Conservation (phyloP, 2,113 vertebrate genomes). For the Dicrurus megarhynchus region DNA sequence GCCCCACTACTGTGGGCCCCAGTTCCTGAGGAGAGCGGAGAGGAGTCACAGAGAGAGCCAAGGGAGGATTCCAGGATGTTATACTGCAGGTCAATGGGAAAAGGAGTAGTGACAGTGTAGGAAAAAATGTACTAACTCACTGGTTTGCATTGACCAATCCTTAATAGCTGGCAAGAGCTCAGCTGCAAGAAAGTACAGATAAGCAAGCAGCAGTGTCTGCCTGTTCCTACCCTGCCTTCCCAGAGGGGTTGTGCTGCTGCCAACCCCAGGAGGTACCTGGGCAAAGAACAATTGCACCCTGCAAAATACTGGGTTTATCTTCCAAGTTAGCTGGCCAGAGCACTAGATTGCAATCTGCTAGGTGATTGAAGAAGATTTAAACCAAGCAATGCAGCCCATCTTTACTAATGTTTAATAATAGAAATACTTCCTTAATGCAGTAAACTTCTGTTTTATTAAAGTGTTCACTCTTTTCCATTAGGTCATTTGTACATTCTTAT, state of each 20-base stretch:
- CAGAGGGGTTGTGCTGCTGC: rapidly evolving
- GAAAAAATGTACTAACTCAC: background rate
- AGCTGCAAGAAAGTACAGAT: background rate
- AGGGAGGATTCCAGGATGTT: background rate
- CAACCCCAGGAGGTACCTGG: background rate
- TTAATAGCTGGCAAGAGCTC: background rate
- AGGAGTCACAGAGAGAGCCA: background rate
- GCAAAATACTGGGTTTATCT: background rate
- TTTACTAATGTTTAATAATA: background rate
- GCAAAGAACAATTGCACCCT: background rate
- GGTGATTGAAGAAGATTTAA: background rate
- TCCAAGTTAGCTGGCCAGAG: background rate
- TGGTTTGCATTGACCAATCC: background rate
- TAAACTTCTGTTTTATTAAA: slow-evolving; percentile 8
- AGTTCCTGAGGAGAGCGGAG: background rate
- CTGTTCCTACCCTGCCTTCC: background rate
- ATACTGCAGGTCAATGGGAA: background rate
- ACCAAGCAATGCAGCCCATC: background rate
- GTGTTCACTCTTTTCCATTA: background rate
- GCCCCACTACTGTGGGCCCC: rapidly evolving
- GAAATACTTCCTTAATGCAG: background rate
- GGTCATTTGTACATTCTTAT: background rate
- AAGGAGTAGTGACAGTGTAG: background rate
- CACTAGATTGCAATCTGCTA: background rate
- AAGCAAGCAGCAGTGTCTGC: background rate